phyloP scores from a whole-genome alignment of 2,113 vertebrate genomes.

The Axis porcinus region DNA sequence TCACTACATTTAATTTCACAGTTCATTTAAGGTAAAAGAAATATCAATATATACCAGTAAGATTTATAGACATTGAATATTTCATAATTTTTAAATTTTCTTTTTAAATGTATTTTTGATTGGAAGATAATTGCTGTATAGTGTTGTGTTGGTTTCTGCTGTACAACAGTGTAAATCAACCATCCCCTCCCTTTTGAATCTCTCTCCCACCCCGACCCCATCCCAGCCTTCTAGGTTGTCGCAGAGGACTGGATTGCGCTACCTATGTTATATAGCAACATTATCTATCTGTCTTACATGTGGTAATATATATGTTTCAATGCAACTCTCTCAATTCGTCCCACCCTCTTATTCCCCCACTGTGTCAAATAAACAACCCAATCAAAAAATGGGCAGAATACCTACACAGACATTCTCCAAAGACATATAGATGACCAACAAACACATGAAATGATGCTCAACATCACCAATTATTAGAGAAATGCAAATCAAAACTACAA shows the following conservation, averaged over 20 bases:
- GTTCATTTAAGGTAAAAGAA: constrained; percentile 14
- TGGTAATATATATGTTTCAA: not conserved
- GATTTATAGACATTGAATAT: not conserved
- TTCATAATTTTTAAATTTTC: not conserved
- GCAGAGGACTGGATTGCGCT: not conserved
- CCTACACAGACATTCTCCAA: not conserved
- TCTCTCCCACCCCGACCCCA: not conserved
- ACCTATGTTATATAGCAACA: not conserved
- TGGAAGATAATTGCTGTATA: not conserved
- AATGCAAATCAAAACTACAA: not conserved
- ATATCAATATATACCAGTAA: not conserved
- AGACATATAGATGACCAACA: not conserved
- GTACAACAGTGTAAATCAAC: not conserved
- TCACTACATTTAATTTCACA: not conserved
- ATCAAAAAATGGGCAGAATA: not conserved
- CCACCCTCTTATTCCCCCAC: not conserved
- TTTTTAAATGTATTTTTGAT: not conserved
- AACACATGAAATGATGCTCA: not conserved
- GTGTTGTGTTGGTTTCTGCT: not conserved
- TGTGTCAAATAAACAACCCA: not conserved
- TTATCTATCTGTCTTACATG: not conserved
- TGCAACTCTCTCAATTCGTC: not conserved
- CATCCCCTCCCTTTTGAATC: not conserved
- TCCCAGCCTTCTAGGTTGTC: not conserved
- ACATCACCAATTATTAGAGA: not conserved